Percentiles rank a stretch among this genome's conserved stretches.
phyloP scores from a whole-genome alignment of 2,797 vertebrate genomes.

The Megalops cyprinoides region DNA sequence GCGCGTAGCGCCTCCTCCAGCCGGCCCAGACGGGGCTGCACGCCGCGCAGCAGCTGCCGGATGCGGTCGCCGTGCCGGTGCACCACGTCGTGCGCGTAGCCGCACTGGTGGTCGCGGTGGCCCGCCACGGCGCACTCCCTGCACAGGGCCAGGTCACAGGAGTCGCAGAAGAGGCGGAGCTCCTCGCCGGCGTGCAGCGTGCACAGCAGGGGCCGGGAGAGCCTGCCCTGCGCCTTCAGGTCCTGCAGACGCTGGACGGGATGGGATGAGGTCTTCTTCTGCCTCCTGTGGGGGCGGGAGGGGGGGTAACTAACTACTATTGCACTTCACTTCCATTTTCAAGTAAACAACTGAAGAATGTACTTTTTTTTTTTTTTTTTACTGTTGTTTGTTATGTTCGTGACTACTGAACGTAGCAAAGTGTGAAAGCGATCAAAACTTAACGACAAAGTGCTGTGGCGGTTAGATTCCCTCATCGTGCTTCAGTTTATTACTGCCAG shows the following conservation, averaged over 20 bases:
- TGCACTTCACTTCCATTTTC: too few relatives aligned
- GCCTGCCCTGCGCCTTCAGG: constrained; percentile 68
- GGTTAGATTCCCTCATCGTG: too few relatives aligned
- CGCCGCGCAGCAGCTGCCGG: constrained; percentile 72
- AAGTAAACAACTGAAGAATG: too few relatives aligned
- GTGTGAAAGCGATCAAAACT: too few relatives aligned
- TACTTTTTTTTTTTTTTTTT: too few relatives aligned
- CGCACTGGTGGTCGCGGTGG: constrained; percentile 81
- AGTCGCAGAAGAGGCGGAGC: constrained; percentile 86
- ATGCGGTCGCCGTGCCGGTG: constrained; percentile 77
- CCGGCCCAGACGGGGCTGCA: constrained; percentile 70
- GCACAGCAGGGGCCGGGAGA: constrained; percentile 79
- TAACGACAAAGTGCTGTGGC: too few relatives aligned
- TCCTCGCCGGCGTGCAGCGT: constrained; percentile 81
- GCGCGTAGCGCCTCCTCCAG: constrained; percentile 74
- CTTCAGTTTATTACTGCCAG: too few relatives aligned
- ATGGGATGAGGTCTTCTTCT: constrained; percentile 85
- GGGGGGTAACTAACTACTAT: neutral
- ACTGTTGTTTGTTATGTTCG: too few relatives aligned
- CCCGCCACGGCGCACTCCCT: constrained; percentile 77
- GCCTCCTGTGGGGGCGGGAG: constrained; percentile 71
- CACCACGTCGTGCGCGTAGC: constrained; percentile 68
- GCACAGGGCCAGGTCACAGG: constrained; percentile 84
- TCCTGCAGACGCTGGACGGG: constrained; percentile 72
- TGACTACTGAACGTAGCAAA: too few relatives aligned